Percentiles rank a stretch among this genome's conserved stretches.
Conservation (phyloP, 2,113 vertebrate genomes). For the Rissa tridactyla region DNA sequence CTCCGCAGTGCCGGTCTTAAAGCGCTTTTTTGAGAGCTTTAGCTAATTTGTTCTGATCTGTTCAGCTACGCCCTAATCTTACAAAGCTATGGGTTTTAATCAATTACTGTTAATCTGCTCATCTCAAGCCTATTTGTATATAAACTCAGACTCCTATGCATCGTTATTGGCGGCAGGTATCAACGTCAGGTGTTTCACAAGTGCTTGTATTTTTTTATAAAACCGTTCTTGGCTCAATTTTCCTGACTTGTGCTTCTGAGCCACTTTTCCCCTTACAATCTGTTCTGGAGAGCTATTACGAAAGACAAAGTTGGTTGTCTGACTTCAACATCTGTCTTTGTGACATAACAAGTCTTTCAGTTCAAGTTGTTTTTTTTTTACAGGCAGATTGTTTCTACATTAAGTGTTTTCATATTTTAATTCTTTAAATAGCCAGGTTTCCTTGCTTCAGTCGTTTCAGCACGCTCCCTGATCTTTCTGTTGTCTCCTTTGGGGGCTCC, state of each 20-base stretch:
- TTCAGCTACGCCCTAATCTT: neutral
- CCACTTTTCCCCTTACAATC: neutral
- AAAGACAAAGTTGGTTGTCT: neutral
- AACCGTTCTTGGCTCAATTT: neutral
- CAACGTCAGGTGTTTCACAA: neutral
- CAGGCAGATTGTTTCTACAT: neutral
- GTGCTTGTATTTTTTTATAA: neutral
- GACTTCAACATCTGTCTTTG: neutral
- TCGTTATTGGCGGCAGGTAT: neutral
- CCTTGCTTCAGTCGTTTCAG: neutral
- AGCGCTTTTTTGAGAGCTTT: neutral
- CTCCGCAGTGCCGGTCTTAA: neutral
- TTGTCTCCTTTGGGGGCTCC: neutral
- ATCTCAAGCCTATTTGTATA: neutral
- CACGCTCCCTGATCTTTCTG: slow-evolving; percentile 3
- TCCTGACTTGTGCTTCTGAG: neutral
- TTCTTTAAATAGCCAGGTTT: neutral
- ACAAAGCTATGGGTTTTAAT: neutral
- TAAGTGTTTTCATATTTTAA: neutral
- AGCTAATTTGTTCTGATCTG: neutral
- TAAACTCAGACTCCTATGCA: neutral
- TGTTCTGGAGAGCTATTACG: neutral
- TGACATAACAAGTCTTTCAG: neutral
- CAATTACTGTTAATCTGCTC: neutral
- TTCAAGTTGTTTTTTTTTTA: neutral